Evolutionary conservation across 2,113 vertebrate species (phyloP), one percentile per base, ranked within the genome.

Genomic region (Rana temporaria): DNA sequence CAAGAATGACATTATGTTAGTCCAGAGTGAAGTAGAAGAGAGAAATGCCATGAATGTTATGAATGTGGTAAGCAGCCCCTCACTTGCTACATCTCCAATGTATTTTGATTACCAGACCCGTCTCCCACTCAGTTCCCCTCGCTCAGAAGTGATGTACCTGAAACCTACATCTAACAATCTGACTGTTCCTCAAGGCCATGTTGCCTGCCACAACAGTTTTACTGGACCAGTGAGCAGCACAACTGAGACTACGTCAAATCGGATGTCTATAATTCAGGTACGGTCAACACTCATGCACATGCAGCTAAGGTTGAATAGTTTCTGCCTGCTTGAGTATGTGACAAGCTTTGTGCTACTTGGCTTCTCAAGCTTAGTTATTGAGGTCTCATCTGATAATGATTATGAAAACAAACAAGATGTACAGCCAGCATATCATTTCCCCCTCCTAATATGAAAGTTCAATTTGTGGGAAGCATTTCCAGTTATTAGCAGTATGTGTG

Each of bases 231-330:
- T 96, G 91, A 97, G 94, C 91, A 98, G 96, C 91, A 93, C 96
- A 88, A 97, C 94, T 78, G 98, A 99, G 93, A 96, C 96, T 88
- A 95, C 97, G 65, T 94, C 94, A 90, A 97, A 96, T 93, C 96
- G 98, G 96, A 99, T 99, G 98, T 99, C 98, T 91, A 96, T 99
- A 95, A 99, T 99, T 94, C 98, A 99, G 98, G 98, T 99, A 96
- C 89, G 94, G 92, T 91, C 92, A 92, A 32, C 72, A 75, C 72
- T 34, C 30, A 20, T 24, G 30, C 26, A 42, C 19, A 57, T 30
- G 93, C 24, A 63, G 60, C 24, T 63, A 9, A 63, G 60, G 60
- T 15, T 63, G 12, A 48, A 48, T 48, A 2, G 42, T 48, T 48
- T 48, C 9, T 62, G 12, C 20, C 55, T n/a, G 19, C 2, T 7